phyloP scores from a whole-genome alignment of 2,113 vertebrate species.

The Dipodomys spectabilis region DNA sequence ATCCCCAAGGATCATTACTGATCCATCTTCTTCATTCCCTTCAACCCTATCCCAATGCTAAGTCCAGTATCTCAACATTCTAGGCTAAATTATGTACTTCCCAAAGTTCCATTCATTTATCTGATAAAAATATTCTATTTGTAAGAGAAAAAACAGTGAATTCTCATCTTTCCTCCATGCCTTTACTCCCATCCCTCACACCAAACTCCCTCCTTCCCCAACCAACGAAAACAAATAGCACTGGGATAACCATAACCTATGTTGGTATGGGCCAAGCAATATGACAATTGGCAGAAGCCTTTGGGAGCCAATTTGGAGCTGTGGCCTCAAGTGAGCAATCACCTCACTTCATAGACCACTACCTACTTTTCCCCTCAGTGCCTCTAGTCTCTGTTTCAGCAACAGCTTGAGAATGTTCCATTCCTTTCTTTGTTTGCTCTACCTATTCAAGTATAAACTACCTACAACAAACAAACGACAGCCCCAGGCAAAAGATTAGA shows the following conservation, averaged over 20 bases:
- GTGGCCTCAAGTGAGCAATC: accelerated
- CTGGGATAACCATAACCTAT: not conserved
- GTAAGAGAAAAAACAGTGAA: not conserved
- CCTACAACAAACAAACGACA: not conserved
- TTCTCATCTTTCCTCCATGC: not conserved
- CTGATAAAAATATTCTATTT: not conserved
- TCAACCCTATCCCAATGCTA: not conserved
- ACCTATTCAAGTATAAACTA: not conserved
- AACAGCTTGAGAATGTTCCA: not conserved
- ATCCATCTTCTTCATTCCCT: not conserved
- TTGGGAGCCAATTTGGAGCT: not conserved
- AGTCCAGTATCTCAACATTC: not conserved
- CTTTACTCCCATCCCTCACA: not conserved
- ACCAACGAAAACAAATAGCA: not conserved
- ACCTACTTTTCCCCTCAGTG: too few relatives aligned
- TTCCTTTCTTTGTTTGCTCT: not conserved
- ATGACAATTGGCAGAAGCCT: not conserved
- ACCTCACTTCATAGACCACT: not conserved
- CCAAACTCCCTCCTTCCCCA: not conserved
- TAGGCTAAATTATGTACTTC: not conserved
- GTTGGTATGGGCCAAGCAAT: not conserved
- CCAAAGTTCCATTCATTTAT: not conserved
- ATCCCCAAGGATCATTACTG: not conserved
- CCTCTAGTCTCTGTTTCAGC: not conserved
- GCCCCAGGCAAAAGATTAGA: not conserved